Conservation (phyloP, 2,888 invertebrate genomes). For the Cantharis rustica region DNA sequence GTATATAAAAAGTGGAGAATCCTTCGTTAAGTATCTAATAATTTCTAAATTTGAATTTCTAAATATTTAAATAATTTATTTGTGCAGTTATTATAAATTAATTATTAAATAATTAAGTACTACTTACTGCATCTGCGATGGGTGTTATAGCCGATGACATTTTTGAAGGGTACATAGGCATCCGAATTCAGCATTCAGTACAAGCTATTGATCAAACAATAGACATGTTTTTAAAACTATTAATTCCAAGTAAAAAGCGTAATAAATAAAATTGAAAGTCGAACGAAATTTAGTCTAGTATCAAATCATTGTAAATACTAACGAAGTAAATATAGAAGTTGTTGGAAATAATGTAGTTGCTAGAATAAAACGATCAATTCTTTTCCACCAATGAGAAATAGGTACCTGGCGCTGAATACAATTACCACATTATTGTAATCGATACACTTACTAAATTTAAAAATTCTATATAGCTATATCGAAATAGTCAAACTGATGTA, state of each 20-base stretch:
- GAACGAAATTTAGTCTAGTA: background rate
- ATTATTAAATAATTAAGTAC: background rate
- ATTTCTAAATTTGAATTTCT: too few relatives aligned
- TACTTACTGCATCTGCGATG: background rate
- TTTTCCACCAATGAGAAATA: constrained; percentile 3
- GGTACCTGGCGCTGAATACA: background rate
- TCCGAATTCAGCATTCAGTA: background rate
- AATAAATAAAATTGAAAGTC: background rate
- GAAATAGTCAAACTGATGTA: background rate
- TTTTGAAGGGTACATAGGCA: background rate
- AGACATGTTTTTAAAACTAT: background rate
- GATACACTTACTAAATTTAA: background rate
- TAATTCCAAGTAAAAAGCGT: background rate
- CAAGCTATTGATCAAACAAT: constrained; percentile 14
- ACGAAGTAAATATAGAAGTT: background rate
- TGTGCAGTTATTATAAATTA: background rate
- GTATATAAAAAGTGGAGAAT: background rate
- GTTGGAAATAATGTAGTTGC: background rate
- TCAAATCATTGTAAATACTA: constrained; percentile 3
- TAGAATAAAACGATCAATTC: constrained; percentile 8
- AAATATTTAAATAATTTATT: too few relatives aligned
- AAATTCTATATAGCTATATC: background rate
- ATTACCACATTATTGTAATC: constrained; percentile 7
- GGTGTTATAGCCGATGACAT: constrained; percentile 15
- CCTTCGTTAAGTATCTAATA: background rate